Percentiles rank a stretch among this genome's conserved stretches.
Evolutionary conservation across 1,140 invertebrate genomes (phyloP).

Genomic region (Trichomalopsis sarcophagae): DNA sequence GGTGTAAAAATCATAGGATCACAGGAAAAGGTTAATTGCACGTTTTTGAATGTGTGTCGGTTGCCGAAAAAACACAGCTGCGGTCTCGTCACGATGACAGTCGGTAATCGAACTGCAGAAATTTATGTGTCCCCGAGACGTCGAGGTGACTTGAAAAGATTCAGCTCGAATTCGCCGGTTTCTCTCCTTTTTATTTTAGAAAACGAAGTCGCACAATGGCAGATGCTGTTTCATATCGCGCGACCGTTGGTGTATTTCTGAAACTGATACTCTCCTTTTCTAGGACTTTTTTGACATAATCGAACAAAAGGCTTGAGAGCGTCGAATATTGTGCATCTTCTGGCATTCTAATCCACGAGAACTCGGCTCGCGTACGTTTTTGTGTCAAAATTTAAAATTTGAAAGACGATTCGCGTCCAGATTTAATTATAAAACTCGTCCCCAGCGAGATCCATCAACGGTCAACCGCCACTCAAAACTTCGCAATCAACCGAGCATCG

Average conservation of each 20-base stretch:
- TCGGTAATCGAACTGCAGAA: slow-evolving; percentile 21
- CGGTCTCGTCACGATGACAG: background rate
- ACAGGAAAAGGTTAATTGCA: background rate
- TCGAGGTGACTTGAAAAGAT: slow-evolving; percentile 28
- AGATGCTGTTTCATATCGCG: slow-evolving; percentile 18
- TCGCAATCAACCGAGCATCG: background rate
- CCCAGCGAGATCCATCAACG: background rate
- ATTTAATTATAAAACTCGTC: too few species aligned
- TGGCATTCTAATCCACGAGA: background rate
- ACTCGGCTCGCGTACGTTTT: background rate
- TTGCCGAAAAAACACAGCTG: background rate
- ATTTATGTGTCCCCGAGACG: slow-evolving; percentile 3
- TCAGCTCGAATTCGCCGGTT: slow-evolving; percentile 37
- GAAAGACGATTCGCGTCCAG: background rate
- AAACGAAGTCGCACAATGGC: slow-evolving; percentile 27
- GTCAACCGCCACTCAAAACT: background rate
- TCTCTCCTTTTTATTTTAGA: background rate
- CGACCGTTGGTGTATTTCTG: slow-evolving; percentile 44
- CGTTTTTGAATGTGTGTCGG: background rate
- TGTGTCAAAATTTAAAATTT: too few species aligned
- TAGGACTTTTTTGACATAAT: background rate
- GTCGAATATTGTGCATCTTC: background rate
- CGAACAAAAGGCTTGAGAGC: slow-evolving; percentile 37
- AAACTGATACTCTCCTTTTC: slow-evolving; percentile 39
- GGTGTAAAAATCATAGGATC: too few species aligned